These are phyloP conservation scores for Liasis olivaceus DNA, from an alignment of 2,797 vertebrate species.

Conservation along the genomic window DNA sequence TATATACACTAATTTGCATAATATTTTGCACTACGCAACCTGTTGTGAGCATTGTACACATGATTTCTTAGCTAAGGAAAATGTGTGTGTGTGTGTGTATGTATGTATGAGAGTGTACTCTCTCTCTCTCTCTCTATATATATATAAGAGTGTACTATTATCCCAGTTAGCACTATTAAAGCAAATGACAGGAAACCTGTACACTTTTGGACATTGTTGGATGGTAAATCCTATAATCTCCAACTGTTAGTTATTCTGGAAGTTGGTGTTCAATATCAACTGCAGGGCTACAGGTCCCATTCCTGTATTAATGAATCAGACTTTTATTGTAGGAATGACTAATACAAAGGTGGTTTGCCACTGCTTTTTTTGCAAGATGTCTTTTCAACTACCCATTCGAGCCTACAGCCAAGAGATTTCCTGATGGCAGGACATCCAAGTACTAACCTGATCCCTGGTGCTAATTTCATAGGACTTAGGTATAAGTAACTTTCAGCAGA, in stretches of 20 bases:
- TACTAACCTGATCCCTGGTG: too few species aligned
- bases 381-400: neutral
- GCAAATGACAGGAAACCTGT: neutral
- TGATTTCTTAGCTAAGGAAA: neutral
- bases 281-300: too few species aligned
- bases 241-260: neutral
- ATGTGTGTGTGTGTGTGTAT: neutral
- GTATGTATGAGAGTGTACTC: neutral
- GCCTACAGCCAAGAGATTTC: neutral
- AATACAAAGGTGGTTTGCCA: neutral
- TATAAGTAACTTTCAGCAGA: neutral
- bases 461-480: neutral
- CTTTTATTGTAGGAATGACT: neutral
- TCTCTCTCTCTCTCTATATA: too few species aligned
- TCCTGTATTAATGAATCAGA: neutral
- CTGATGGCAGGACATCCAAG: neutral
- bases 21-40: neutral
- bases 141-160: neutral
- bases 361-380: neutral
- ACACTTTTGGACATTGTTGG: neutral
- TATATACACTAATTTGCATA: neutral
- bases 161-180: neutral
- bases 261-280: neutral
- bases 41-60: neutral
- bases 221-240: neutral